Evolutionary conservation across 1,140 invertebrate genomes (phyloP), one percentile per base, ranked within the genome.

Genomic region (Acromyrmex echinatior): DNA sequence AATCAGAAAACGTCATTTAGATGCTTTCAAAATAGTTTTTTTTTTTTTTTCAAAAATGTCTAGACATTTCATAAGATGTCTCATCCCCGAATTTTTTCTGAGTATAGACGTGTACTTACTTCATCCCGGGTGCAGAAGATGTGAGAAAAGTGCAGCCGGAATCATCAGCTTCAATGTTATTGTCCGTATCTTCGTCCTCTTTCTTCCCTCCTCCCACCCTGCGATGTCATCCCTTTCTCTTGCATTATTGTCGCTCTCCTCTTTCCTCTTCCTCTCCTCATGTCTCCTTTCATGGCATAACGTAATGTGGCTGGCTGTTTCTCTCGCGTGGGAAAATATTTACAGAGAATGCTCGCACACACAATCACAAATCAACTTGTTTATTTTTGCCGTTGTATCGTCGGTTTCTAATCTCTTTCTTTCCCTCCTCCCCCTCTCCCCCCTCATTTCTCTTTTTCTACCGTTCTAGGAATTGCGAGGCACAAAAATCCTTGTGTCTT

Each of bases 251-350:
- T 62, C 12, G 86, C 45, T 66, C 31, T 53, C 18, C 35, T 53
- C 10, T 56, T 16, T 68, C 18, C 71, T 63, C 14, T 66, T 21
- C 53, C 35, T 73, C 86, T 49, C 9, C 7, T 58, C 79, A 56
- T 31, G 51, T 62, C 66, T 74, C 49, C 3, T 51, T 51, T 14
- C 14, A 45, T 45, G 7, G 7, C 9, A 45, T 45, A 45, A 45
- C 39, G 39, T 9, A 45, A 45, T 7, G 1, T 7, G 9, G 1
- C 9, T 45, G 3, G 31, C 4, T 31, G 31, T 31, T 31, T 45
- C 0, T 56, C 49, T 49, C 3, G 21, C 31, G 14, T 21, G 31
- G 18, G 35, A 53, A 71, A 53, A 31, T 73, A 53, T 73, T 51
- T 60, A n/a, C 9, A 1, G 39, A 45, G 39, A 35, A 35, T 35